These are phyloP conservation scores for Sorex araneus DNA, from an alignment of 2,113 vertebrate species.

Conservation along the genomic window DNA sequence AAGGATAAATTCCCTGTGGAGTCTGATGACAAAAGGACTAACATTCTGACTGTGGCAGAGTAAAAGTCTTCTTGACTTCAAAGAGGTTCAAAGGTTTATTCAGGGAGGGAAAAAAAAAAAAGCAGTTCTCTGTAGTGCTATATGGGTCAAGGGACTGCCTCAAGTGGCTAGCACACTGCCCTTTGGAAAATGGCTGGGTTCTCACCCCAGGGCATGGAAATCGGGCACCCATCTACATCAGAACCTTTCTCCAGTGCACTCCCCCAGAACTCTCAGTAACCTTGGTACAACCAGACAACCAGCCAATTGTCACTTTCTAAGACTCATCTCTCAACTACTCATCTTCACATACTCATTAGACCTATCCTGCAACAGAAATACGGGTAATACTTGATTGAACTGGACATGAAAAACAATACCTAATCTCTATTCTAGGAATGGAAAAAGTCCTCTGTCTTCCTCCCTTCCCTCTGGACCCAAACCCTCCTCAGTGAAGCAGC, in stretches of 20 bases:
- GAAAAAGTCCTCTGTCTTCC: neutral
- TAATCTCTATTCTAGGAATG: neutral
- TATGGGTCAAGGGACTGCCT: neutral
- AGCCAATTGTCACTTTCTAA: neutral
- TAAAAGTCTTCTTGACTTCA: conserved; percentile 42
- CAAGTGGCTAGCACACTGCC: neutral
- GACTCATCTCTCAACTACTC: neutral
- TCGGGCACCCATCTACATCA: neutral
- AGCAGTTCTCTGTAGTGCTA: neutral
- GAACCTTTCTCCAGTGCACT: neutral
- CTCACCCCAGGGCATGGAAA: conserved; percentile 13
- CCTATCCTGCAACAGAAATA: neutral
- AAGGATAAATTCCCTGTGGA: conserved; percentile 49
- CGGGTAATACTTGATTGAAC: neutral
- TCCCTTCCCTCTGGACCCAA: neutral
- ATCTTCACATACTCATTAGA: neutral
- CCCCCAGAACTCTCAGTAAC: neutral
- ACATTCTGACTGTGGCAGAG: conserved; percentile 15
- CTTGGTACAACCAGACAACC: neutral
- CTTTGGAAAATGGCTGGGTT: neutral
- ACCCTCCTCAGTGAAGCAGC: neutral
- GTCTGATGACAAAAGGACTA: conserved; percentile 38
- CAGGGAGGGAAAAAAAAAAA: neutral
- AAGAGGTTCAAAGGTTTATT: conserved; percentile 36
- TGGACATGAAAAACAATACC: neutral